Evolutionary conservation across 2,113 vertebrate species (phyloP), one percentile per base, ranked within the genome.

Genomic region (Campylomormyrus numenius): DNA sequence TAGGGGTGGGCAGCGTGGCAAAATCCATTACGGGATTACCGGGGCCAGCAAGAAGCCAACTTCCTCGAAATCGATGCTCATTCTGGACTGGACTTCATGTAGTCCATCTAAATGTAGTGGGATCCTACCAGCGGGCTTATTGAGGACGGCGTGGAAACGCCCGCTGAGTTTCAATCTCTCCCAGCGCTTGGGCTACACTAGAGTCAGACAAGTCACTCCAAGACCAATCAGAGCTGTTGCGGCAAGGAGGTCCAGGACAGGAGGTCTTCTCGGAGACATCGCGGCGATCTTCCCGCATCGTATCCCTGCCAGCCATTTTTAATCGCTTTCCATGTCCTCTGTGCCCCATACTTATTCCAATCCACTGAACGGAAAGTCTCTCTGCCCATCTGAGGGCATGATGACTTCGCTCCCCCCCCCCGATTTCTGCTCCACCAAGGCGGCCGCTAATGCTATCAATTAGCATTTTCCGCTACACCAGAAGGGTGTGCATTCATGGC

Each of bases 101-200:
- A 86, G 84, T 70, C 89, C 53, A 86, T 90, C 88, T 49, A 70
- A 89, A 89, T 70, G 58, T 21, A 19, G 48, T 10, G 39, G 85
- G 89, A n/a, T 53, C 31, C 9, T 6, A 27, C 21, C 27, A 42
- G 46, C 19, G 7, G 27, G 35, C 56, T 80, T 88, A 88, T 80
- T 88, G 89, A 56, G 42, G 35, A 80, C 27, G 35, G 88, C 85
- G 31, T 74, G 46, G 21, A 85, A 88, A 88, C 77, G 89, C 70
- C 89, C 48, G 35, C 88, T 89, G 88, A 86, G 85, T 88, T 88
- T 90, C 89, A 86, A 88, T 89, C 90, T 77, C 53, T 85, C 62
- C 84, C 11, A 87, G 74, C n/a, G 89, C 74, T 89, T 9, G 85
- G 31, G 31, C 31, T 31, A 31, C 85, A 74, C 85, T 58, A 17